Evolutionary conservation across 2,113 vertebrate species (phyloP).

Genomic region (Entosphenus tridentatus): DNA sequence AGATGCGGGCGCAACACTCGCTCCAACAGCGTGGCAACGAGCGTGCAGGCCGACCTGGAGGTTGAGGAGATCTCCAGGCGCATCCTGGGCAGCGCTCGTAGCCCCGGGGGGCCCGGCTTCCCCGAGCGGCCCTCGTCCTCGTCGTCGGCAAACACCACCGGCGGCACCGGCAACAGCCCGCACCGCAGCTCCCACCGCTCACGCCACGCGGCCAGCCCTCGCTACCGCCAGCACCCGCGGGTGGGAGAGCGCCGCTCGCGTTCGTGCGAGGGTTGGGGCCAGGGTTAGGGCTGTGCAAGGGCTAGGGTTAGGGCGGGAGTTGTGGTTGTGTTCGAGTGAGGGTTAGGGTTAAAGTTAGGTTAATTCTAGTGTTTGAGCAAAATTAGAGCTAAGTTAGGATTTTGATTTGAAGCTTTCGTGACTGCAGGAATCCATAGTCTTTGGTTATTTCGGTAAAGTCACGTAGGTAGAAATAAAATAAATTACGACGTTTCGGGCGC

Average conservation of each 20-base stretch:
- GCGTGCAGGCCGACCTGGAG: slow-evolving; percentile 88
- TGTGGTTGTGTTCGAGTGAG: no score
- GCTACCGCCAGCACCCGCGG: slow-evolving; percentile 41
- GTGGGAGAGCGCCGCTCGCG: slow-evolving; percentile 30
- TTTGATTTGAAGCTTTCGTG: no score
- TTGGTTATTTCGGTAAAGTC: no score
- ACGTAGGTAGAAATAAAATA: no score
- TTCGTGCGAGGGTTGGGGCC: no score
- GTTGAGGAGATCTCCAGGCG: slow-evolving; percentile 57
- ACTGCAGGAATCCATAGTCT: no score
- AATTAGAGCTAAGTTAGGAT: no score
- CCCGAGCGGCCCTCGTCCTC: slow-evolving; percentile 71
- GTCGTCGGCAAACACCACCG: slow-evolving; percentile 95
- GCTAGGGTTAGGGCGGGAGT: no score
- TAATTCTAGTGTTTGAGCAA: no score
- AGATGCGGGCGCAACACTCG: slow-evolving; percentile 51
- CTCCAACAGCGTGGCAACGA: slow-evolving; percentile 90
- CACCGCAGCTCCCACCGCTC: slow-evolving; percentile 42
- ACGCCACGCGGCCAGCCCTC: slow-evolving; percentile 19
- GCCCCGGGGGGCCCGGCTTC: slow-evolving; percentile 47
- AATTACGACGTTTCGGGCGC: no score
- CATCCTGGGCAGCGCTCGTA: slow-evolving; percentile 63
- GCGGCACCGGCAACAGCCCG: slow-evolving; percentile 75
- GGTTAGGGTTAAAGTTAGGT: no score
- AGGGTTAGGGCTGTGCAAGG: no score